Percentiles rank a stretch among this genome's conserved stretches.
Evolutionary conservation across 2,797 vertebrate genomes (phyloP).

Genomic region (Galagoides demidoff): DNA sequence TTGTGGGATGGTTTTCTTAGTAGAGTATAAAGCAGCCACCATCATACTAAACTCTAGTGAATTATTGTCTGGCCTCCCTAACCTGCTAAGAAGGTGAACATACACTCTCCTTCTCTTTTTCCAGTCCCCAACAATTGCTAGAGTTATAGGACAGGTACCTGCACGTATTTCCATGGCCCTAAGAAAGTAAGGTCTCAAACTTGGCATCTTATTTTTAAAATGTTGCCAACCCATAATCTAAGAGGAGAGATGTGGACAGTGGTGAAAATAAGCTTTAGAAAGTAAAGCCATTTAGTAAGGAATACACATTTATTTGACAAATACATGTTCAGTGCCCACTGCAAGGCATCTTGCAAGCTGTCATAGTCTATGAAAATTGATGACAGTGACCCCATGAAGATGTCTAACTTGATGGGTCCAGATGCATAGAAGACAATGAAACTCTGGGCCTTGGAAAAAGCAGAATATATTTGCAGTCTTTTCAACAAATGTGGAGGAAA

Average conservation of each 20-base stretch:
- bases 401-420: not conserved
- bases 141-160: not conserved
- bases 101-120: not conserved
- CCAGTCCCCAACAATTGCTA: not conserved
- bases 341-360: not conserved
- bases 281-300: not conserved
- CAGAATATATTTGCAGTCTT: not conserved
- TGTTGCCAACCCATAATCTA: not conserved
- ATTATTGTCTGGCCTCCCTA: not conserved
- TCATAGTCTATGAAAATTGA: not conserved
- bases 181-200: not conserved
- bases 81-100: not conserved
- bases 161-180: not conserved
- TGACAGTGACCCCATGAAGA: not conserved
- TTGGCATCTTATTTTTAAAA: not conserved
- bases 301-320: conserved; percentile 12
- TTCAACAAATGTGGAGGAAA: not conserved
- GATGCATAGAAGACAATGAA: not conserved
- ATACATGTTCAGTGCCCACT: not conserved
- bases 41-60: not conserved
- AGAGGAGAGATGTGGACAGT: not conserved
- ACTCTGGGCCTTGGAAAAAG: not conserved
- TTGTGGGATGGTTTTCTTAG: not conserved
- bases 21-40: too few relatives aligned
- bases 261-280: not conserved